Evolutionary conservation across 2,888 invertebrate genomes (phyloP), one percentile per base, ranked within the genome.

Genomic region (Eupithecia pulchellata): DNA sequence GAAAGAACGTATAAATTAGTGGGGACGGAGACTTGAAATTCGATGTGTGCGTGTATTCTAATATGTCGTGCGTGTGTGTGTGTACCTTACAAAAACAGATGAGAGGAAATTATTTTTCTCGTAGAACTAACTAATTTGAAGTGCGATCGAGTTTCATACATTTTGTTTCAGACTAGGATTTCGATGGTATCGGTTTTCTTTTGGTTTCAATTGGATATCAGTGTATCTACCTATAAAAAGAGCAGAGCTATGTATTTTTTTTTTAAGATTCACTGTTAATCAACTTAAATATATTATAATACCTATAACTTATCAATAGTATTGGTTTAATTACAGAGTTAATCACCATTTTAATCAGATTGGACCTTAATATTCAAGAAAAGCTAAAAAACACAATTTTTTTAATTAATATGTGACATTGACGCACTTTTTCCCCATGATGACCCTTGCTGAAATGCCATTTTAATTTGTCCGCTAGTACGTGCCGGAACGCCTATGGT

Each of bases 1-100:
- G 93, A 94, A 94, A 94, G 93, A 93, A 93, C 93, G 93, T 92
- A 94, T 94, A 94, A 94, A 94, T 94, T 94, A 93, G 92, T 93
- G 91, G 93, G 93, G 93, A 93, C 92, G 92, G 86, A 89, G 91
- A 87, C 88, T 89, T 86, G 87, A 87, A 87, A 87, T 75, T 73
- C 75, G 71, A 64, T 82, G 83, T 87, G 86, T 86, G 84, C 78
- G 85, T 83, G 75, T 77, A 80, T 79, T 82, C 78, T 79, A 77
- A 77, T 78, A 68, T 69, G 52, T 20, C 34, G 61, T 64, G 65
- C 55, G 36, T 67, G 64, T 77, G 64, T 77, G 69, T 76, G 78
- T 30, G 74, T n/a, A 69, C 42, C 64, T 67, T 63, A 67, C 47
- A 47, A 66, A 64, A 58, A 66, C 36, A 60, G 61, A 61, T 14